A percentile compares a stretch with the other conserved stretches of the same genome.
Evolutionary conservation across 2,888 invertebrate species (phyloP).

Genomic region (Apoderus coryli): DNA sequence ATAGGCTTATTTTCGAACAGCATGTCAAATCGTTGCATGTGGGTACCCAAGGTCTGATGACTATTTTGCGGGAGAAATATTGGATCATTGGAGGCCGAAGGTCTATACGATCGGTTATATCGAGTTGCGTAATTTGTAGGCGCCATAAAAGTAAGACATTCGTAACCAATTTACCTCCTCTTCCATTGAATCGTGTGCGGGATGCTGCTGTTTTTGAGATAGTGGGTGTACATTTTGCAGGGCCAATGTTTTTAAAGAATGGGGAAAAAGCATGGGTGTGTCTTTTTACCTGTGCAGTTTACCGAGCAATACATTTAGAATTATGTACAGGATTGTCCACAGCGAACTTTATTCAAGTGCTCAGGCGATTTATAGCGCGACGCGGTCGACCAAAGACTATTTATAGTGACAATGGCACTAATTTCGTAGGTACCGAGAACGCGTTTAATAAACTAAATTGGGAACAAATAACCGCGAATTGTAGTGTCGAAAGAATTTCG

Average conservation of each 20-base stretch:
- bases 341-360: constrained; percentile 21
- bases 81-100: constrained; percentile 18
- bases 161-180: constrained; percentile 16
- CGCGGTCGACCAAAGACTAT: too few relatives aligned
- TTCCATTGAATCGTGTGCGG: constrained; percentile 22
- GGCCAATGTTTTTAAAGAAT: constrained; percentile 24
- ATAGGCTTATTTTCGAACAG: constrained; percentile 9
- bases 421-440: constrained; percentile 26
- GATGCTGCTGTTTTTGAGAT: constrained; percentile 23
- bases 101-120: constrained; percentile 13
- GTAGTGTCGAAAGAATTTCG: constrained; percentile 15
- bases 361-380: constrained; percentile 24
- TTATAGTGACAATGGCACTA: constrained; percentile 28
- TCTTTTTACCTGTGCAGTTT: constrained; percentile 29
- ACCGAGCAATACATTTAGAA: constrained; percentile 28
- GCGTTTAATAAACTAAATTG: constrained; percentile 19
- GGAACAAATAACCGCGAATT: constrained; percentile 16
- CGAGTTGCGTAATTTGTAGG: constrained; percentile 16
- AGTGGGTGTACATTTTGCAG: constrained; percentile 26
- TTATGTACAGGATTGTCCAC: constrained; percentile 22
- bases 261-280: constrained; percentile 24
- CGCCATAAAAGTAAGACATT: constrained; percentile 16
- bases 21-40: constrained; percentile 14
- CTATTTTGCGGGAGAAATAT: constrained; percentile 17
- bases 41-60: constrained; percentile 16